These are phyloP conservation scores for Catamblyrhynchus diadema DNA, from an alignment of 2,797 vertebrate species.

Conservation along the genomic window DNA sequence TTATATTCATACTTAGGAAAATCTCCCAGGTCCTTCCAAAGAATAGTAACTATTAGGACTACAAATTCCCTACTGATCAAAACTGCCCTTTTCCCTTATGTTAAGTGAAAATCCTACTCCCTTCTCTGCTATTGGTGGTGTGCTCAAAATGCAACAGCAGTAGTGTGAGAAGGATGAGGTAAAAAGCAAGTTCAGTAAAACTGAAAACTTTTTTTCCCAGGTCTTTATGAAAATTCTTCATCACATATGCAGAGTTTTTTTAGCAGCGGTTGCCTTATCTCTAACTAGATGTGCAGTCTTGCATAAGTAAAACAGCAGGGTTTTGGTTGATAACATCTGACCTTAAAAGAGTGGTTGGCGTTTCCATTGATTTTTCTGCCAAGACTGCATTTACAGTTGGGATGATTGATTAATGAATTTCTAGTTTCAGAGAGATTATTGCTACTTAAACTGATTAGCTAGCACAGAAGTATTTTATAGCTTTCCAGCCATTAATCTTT, in stretches of 20 bases:
- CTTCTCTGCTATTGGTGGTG: background rate
- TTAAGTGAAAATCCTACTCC: background rate
- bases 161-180: background rate
- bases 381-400: background rate
- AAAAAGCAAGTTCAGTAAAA: background rate
- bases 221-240: background rate
- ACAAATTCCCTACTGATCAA: background rate
- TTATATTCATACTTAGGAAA: background rate
- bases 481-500: conserved; percentile 34
- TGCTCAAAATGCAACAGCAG: background rate
- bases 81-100: background rate
- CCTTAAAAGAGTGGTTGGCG: background rate
- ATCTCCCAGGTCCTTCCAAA: background rate
- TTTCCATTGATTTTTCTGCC: conserved; percentile 43
- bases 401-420: conserved; percentile 49
- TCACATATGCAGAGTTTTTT: background rate
- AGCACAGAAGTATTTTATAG: conserved; percentile 8
- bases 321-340: conserved; percentile 11
- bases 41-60: background rate
- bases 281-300: background rate
- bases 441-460: conserved; percentile 28
- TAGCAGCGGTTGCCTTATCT: background rate
- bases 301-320: conserved; percentile 5
- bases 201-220: background rate
- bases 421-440: conserved; percentile 35